A percentile compares a stretch with the other conserved stretches of the same genome.
Evolutionary conservation across 1,140 invertebrate species (phyloP).

Genomic region (Drosophila ficusphila): DNA sequence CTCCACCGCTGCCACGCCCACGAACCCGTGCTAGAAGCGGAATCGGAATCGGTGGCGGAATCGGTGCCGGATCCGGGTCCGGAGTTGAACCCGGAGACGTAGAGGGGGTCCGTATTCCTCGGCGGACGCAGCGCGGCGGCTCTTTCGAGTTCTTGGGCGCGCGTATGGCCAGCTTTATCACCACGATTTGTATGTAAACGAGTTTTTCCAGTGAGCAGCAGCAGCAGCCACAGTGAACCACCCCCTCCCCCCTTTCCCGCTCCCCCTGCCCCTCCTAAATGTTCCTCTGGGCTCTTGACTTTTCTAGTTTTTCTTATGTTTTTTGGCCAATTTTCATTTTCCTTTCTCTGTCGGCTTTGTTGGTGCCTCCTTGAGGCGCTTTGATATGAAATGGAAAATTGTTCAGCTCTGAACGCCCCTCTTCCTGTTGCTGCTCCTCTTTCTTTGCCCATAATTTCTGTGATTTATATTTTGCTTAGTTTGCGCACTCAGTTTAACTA

Average conservation of each 20-base stretch:
- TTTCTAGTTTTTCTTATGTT: constrained; percentile 46
- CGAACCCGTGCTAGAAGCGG: constrained; percentile 39
- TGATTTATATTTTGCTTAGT: constrained; percentile 69
- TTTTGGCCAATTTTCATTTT: constrained; percentile 70
- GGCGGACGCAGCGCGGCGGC: constrained; percentile 66
- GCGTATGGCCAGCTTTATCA: constrained; percentile 84
- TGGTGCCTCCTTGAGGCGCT: constrained; percentile 44
- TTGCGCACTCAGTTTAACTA: constrained; percentile 11
- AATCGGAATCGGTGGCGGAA: constrained; percentile 4
- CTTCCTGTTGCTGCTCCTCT: constrained; percentile 1
- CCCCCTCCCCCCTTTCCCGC: neutral
- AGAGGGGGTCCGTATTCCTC: constrained; percentile 24
- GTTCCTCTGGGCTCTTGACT: constrained; percentile 15
- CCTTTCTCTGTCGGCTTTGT: constrained; percentile 54
- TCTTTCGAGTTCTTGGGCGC: constrained; percentile 84
- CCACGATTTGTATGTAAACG: constrained; percentile 84
- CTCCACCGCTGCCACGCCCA: constrained; percentile 54
- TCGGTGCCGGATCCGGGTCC: constrained; percentile 8
- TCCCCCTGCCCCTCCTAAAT: neutral
- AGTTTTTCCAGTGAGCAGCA: constrained; percentile 78
- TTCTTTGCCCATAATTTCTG: constrained; percentile 65
- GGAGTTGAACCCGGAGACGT: constrained; percentile 2
- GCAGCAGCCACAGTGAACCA: neutral
- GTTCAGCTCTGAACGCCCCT: constrained; percentile 32
- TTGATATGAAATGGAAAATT: constrained; percentile 72